Percentiles rank a stretch among this genome's conserved stretches.
phyloP scores from a whole-genome alignment of 2,888 invertebrate genomes.

The Aporophyla nigra region DNA sequence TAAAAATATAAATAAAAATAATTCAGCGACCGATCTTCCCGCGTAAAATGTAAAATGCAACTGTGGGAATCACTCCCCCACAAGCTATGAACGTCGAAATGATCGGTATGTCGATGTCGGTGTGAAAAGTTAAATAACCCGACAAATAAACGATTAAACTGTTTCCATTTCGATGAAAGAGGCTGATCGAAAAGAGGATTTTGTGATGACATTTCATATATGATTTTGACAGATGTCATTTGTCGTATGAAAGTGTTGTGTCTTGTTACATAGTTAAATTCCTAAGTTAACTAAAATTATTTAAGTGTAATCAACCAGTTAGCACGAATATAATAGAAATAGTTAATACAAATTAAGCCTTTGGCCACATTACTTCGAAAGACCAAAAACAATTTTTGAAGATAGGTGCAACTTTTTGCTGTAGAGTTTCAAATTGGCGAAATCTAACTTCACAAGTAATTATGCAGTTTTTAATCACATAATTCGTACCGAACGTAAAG shows the following conservation, averaged over 20 bases:
- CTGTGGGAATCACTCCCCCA: constrained; percentile 24
- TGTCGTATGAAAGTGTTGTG: background rate
- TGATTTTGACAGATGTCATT: constrained; percentile 19
- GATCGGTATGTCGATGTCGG: constrained; percentile 43
- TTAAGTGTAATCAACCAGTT: no score
- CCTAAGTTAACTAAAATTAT: no score
- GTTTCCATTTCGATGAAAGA: constrained; percentile 42
- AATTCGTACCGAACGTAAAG: no score
- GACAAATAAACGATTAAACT: constrained; percentile 53
- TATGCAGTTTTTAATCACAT: background rate
- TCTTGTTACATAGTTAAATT: background rate
- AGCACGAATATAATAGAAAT: no score
- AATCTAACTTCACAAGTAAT: background rate
- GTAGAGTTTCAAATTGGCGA: no score
- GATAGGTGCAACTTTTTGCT: no score
- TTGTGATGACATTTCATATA: constrained; percentile 12
- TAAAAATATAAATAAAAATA: constrained; percentile 20
- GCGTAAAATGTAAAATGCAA: constrained; percentile 45
- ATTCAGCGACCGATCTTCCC: constrained; percentile 20
- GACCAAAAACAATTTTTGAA: no score
- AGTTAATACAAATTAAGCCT: no score
- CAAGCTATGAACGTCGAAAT: constrained; percentile 33
- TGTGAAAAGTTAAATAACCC: constrained; percentile 54
- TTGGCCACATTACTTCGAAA: no score
- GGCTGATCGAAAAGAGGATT: constrained; percentile 27